These are phyloP conservation scores for Syrrhaptes paradoxus DNA, from an alignment of 2,113 vertebrate species.

Conservation along the genomic window DNA sequence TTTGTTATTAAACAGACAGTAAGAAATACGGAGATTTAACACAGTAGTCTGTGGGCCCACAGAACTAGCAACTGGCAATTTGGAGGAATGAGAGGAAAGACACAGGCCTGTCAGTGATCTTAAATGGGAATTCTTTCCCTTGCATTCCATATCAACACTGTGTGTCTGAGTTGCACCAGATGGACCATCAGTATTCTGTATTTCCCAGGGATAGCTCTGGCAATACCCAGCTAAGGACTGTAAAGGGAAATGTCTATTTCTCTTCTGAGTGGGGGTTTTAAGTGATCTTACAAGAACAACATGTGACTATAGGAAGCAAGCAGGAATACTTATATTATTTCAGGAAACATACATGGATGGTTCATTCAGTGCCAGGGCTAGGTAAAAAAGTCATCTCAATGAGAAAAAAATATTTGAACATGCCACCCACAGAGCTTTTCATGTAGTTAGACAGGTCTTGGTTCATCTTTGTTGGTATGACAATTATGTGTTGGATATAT, in stretches of 20 bases:
- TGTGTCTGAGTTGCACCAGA: background rate
- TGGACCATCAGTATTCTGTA: background rate
- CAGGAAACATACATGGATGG: background rate
- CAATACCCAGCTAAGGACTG: background rate
- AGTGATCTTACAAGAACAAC: background rate
- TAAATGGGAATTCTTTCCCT: background rate
- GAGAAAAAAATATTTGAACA: background rate
- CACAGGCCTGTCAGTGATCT: background rate
- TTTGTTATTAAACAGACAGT: background rate
- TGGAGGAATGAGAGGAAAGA: background rate
- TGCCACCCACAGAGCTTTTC: background rate
- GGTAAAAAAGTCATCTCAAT: background rate
- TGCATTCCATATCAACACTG: background rate
- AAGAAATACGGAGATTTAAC: background rate
- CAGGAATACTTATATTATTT: background rate
- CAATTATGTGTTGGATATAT: background rate
- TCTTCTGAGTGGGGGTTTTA: background rate
- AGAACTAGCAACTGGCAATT: background rate
- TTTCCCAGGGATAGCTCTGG: background rate
- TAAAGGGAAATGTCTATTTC: background rate
- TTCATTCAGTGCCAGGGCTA: background rate
- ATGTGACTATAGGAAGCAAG: background rate
- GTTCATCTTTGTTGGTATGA: background rate
- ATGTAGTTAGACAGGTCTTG: background rate
- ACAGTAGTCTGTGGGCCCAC: background rate